Conservation (phyloP, 2,113 vertebrate species). For the Spea bombifrons region DNA sequence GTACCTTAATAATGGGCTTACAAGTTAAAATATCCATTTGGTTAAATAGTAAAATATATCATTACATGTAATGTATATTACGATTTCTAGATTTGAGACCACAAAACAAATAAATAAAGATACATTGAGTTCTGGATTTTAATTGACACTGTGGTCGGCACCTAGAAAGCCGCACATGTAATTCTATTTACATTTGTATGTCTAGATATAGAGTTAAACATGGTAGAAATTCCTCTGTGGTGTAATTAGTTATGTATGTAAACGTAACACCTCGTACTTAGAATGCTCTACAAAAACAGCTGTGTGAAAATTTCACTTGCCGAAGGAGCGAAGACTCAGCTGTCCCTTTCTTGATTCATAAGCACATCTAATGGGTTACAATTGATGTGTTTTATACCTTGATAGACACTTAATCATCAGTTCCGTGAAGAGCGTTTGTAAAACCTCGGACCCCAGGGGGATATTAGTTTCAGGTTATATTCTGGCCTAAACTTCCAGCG, state of each 20-base stretch:
- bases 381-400: slow-evolving; percentile 10
- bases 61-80: slow-evolving; percentile 3
- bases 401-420: neutral
- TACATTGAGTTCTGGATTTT: neutral
- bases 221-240: neutral
- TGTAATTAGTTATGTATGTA: slow-evolving; percentile 13
- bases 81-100: slow-evolving; percentile 20
- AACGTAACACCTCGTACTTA: neutral
- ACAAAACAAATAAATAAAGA: slow-evolving; percentile 30
- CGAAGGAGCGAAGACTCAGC: neutral
- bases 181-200: slow-evolving; percentile 26
- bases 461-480: too few species aligned
- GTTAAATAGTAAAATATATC: too few species aligned
- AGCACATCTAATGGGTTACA: neutral
- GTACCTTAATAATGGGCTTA: too few species aligned
- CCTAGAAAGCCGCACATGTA: neutral
- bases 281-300: neutral
- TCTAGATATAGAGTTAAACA: slow-evolving; percentile 1
- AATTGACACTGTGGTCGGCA: slow-evolving; percentile 28
- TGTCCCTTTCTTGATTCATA: slow-evolving; percentile 31
- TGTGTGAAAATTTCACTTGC: neutral
- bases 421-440: too few species aligned
- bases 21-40: too few species aligned
- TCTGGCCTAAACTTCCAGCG: too few species aligned
- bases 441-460: too few species aligned